Evolutionary conservation across 2,888 invertebrate genomes (phyloP), one percentile per base, ranked within the genome.

Genomic region (Eilema caniola): DNA sequence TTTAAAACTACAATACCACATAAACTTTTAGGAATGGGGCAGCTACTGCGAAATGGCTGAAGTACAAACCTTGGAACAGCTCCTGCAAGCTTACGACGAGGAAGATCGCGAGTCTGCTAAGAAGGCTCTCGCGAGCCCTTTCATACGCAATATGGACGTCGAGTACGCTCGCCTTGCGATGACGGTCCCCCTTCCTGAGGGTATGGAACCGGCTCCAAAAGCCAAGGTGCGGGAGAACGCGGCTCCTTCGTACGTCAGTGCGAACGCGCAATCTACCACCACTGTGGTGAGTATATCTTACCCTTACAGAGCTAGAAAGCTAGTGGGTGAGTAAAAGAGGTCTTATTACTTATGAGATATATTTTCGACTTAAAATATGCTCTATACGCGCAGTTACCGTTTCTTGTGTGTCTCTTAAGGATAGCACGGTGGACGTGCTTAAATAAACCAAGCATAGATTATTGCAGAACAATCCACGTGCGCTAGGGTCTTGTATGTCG

Each of bases 141-240:
- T 99, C 89, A 98, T 99, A 69, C 97, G 98, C 76, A 98, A 98
- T 88, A 98, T 99, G 98, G 99, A 99, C 89, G 97, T 98, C 11
- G 99, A 99, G 88, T 98, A 98, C 88, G 96, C 98, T 0, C 96
- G 97, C 76, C 82, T 95, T 41, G 93, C 94, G 0, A 76, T 81
- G 14, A 76, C 77, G 5, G 83, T 95, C 3, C 92, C 91, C 0
- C 80, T 94, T 72, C 94, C 94, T 0, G 90, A 92, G 72, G 88
- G 85, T 0, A 83, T 91, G 5, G 92, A 91, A 53, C 91, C 89
- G 0, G 95, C 96, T 0, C 96, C 96, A 2, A 96, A 96, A 76
- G 96, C 96, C 28, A 93, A 95, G 63, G 96, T 97, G 56, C 90
- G 96, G 77, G 96, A 97, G 87, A 97, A 97, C 88, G 97, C 97